Percentiles rank a stretch among this genome's conserved stretches.
These are phyloP conservation scores for Physella acuta DNA, from an alignment of 1,140 invertebrate genomes.

Conservation along the genomic window DNA sequence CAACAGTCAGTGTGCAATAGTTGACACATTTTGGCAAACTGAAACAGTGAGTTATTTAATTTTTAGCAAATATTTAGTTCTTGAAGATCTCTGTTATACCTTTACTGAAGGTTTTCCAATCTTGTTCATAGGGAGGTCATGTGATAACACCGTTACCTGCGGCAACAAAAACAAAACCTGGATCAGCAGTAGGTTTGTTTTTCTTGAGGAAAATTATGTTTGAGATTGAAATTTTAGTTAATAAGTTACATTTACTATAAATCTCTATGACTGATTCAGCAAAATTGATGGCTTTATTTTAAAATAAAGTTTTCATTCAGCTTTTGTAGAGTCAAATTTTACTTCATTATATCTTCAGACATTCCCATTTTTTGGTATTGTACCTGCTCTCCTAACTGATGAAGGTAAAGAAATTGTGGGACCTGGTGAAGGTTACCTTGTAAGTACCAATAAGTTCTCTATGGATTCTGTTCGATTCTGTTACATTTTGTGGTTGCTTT, in stretches of 20 bases:
- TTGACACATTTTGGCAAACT: slow-evolving; percentile 99
- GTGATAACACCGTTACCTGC: slow-evolving; percentile 93
- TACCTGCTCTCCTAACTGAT: slow-evolving; percentile 84
- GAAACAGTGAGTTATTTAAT: slow-evolving; percentile 87
- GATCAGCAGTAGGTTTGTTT: slow-evolving; percentile 79
- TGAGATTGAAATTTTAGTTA: too few relatives aligned
- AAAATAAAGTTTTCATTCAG: too few relatives aligned
- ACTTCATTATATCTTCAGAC: slow-evolving; percentile 69
- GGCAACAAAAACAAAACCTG: slow-evolving; percentile 93
- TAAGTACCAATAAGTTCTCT: too few relatives aligned
- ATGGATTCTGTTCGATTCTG: too few relatives aligned
- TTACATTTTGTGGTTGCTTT: too few relatives aligned
- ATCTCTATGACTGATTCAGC: too few relatives aligned
- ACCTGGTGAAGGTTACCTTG: slow-evolving; percentile 88
- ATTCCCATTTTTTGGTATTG: slow-evolving; percentile 95
- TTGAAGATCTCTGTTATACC: not conserved
- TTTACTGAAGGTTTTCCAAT: not conserved
- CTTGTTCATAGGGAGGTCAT: slow-evolving; percentile 60
- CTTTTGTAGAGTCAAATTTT: too few relatives aligned
- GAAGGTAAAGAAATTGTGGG: slow-evolving; percentile 84
- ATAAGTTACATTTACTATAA: too few relatives aligned
- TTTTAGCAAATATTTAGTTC: not conserved
- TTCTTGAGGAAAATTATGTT: too few relatives aligned
- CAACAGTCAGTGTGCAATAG: slow-evolving; percentile 74
- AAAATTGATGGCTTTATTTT: too few relatives aligned